Evolutionary conservation across 2,797 vertebrate genomes (phyloP).

Genomic region (Alcedo atthis): DNA sequence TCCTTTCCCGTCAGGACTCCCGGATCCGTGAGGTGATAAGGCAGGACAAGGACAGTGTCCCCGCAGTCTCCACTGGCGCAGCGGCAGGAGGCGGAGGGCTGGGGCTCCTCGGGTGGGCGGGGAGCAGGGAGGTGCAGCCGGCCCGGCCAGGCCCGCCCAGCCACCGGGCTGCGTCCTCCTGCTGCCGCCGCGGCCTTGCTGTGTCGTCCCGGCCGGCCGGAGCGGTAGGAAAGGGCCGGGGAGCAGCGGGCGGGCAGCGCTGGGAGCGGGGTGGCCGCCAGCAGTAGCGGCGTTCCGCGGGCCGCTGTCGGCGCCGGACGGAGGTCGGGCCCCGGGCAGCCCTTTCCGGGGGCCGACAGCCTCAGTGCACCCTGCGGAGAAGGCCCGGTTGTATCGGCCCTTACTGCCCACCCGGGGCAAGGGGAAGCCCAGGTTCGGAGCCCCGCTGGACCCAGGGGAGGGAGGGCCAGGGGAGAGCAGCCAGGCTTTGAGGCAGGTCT

Average conservation of each 20-base stretch:
- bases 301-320: not conserved
- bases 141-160: not conserved
- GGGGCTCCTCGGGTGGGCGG: not conserved
- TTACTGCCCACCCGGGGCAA: not conserved
- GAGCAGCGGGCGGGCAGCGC: not conserved
- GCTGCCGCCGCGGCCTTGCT: not conserved
- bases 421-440: not conserved
- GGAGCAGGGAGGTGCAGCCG: not conserved
- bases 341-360: not conserved
- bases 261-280: not conserved
- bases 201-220: not conserved
- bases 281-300: not conserved
- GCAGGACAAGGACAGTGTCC: not conserved
- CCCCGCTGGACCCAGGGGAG: too few species aligned
- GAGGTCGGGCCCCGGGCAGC: not conserved
- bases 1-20: not conserved
- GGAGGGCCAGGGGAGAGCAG: not conserved
- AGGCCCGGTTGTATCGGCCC: not conserved
- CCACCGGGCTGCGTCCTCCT: not conserved
- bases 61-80: accelerated
- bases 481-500: not conserved
- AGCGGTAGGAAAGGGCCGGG: constrained; percentile 15
- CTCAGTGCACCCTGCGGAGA: not conserved
- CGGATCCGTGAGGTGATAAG: accelerated
- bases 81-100: not conserved